phyloP scores from a whole-genome alignment of 2,888 invertebrate species.

The Pristionchus maxplancki region DNA sequence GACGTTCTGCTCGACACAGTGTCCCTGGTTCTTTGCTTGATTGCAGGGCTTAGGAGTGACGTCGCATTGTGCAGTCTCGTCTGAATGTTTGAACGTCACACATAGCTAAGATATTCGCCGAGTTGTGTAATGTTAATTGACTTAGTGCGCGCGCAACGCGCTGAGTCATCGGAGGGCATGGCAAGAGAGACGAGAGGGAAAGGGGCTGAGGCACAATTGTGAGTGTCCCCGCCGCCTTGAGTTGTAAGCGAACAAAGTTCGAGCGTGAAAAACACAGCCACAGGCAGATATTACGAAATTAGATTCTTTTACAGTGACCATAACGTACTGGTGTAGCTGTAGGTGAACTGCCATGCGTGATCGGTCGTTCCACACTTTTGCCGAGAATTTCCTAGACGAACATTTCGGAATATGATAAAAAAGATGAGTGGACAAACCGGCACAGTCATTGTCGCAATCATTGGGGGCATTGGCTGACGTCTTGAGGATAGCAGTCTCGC shows the following conservation, averaged over 20 bases:
- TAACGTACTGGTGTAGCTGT: not conserved
- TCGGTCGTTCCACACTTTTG: not conserved
- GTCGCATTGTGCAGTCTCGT: not conserved
- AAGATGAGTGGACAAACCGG: not conserved
- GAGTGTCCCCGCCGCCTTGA: too few relatives aligned
- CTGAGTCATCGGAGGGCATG: too few relatives aligned
- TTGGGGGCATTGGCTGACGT: not conserved
- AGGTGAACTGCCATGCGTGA: not conserved
- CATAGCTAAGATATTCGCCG: too few relatives aligned
- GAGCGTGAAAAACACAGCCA: too few relatives aligned
- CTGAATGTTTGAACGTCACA: too few relatives aligned
- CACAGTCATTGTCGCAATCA: not conserved
- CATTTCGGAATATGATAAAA: not conserved
- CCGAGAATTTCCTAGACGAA: not conserved
- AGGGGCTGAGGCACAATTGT: too few relatives aligned
- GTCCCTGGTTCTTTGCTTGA: not conserved
- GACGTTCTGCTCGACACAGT: slow-evolving; percentile 10
- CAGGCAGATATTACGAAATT: not conserved
- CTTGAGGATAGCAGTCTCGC: not conserved
- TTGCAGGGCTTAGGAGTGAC: not conserved
- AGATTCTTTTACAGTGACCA: too few relatives aligned
- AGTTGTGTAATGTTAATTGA: too few relatives aligned
- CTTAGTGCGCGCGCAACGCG: too few relatives aligned
- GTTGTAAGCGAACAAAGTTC: too few relatives aligned
- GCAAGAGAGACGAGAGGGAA: too few relatives aligned